Conservation (phyloP, 2,113 vertebrate species). For the Murina feae region DNA sequence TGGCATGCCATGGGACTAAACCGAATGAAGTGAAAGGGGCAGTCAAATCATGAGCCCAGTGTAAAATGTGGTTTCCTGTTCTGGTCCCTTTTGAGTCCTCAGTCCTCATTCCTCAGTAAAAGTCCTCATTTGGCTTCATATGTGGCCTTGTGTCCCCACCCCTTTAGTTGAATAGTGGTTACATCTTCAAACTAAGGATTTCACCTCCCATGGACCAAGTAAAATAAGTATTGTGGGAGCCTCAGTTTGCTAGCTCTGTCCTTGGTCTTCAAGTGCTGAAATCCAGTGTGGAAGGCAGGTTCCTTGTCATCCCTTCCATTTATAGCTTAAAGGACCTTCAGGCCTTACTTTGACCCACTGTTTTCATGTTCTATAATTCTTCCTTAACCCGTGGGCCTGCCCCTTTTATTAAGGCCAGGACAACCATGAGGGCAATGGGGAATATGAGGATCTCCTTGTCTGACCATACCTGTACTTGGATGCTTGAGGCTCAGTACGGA, state of each 20-base stretch:
- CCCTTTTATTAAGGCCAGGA: not conserved
- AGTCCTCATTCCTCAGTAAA: not conserved
- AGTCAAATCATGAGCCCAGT: not conserved
- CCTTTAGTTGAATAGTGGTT: not conserved
- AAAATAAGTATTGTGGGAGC: not conserved
- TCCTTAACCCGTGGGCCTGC: not conserved
- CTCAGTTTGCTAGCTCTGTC: not conserved
- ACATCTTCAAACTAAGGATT: not conserved
- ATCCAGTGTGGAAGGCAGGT: not conserved
- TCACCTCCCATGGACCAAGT: not conserved
- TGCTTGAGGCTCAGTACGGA: not conserved
- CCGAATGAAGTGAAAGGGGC: not conserved
- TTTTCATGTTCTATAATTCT: not conserved
- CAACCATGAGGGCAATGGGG: not conserved
- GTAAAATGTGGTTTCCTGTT: not conserved
- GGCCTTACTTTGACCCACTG: not conserved
- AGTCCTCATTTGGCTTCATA: not conserved
- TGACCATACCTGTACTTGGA: not conserved
- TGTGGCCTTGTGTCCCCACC: not conserved
- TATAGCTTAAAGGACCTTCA: not conserved
- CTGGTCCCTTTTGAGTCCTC: not conserved
- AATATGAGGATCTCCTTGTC: not conserved
- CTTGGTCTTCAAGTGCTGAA: not conserved
- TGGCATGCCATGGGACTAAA: no score
- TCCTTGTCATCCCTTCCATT: not conserved